Conservation (phyloP, 2,113 vertebrate species). For the Eupsittula cactorum region DNA sequence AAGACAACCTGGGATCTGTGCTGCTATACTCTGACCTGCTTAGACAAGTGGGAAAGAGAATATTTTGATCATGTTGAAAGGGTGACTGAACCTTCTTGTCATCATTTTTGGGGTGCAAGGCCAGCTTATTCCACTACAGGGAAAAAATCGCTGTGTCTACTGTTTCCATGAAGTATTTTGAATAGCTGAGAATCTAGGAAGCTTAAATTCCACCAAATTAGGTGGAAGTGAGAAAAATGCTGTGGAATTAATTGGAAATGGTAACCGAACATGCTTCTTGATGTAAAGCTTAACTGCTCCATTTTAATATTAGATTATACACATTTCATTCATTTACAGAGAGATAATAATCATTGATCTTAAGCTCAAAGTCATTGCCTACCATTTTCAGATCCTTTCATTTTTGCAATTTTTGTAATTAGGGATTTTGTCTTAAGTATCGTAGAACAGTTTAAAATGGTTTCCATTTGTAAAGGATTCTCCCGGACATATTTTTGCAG, state of each 20-base stretch:
- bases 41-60: not conserved
- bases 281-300: not conserved
- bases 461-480: not conserved
- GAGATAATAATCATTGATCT: not conserved
- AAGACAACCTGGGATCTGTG: rapidly evolving
- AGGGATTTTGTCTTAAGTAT: not conserved
- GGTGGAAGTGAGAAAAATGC: not conserved
- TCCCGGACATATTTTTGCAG: not conserved
- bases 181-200: not conserved
- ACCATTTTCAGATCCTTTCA: not conserved
- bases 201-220: not conserved
- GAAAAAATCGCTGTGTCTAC: not conserved
- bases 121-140: not conserved
- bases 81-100: not conserved
- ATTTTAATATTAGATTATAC: not conserved
- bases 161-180: not conserved
- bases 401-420: not conserved
- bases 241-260: not conserved
- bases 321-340: not conserved
- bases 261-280: not conserved
- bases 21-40: not conserved
- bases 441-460: not conserved
- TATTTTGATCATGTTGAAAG: not conserved
- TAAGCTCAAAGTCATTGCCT: not conserved
- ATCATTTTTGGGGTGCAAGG: not conserved